Percentiles rank a stretch among this genome's conserved stretches.
These are phyloP conservation scores for Mythimna impura DNA, from an alignment of 2,888 invertebrate species.

Conservation along the genomic window DNA sequence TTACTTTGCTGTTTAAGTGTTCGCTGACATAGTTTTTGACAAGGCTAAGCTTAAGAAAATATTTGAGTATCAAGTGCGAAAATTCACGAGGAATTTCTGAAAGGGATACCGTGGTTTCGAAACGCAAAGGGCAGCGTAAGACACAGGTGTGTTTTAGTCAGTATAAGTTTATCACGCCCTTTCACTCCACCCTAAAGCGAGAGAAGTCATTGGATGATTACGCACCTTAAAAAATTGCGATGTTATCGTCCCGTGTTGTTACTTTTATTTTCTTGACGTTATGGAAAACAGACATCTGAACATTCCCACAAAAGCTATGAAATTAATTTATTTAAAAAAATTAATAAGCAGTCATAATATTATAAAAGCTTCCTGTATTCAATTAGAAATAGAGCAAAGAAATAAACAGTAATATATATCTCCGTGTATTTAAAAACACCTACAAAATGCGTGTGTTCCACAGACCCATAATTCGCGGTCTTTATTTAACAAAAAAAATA, in stretches of 20 bases:
- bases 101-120: too few species aligned
- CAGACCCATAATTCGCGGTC: constrained; percentile 31
- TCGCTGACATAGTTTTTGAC: constrained; percentile 10
- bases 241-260: not conserved
- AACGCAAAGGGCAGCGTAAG: too few species aligned
- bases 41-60: not conserved
- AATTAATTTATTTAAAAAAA: not conserved
- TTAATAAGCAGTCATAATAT: not conserved
- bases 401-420: not conserved
- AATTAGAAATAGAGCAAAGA: not conserved
- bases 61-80: not conserved
- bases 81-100: too few species aligned
- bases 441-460: constrained; percentile 17
- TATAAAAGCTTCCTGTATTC: not conserved
- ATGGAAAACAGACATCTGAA: not conserved
- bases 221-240: too few species aligned
- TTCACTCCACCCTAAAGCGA: too few species aligned
- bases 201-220: too few species aligned
- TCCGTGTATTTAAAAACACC: not conserved
- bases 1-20: constrained; percentile 21
- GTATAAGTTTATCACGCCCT: too few species aligned
- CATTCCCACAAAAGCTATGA: not conserved
- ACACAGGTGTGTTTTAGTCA: too few species aligned
- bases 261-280: not conserved
- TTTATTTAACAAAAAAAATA: constrained; percentile 11